Percentiles rank a stretch among this genome's conserved stretches.
Conservation (phyloP, 2,797 vertebrate genomes). For the Ambastaia sidthimunki region DNA sequence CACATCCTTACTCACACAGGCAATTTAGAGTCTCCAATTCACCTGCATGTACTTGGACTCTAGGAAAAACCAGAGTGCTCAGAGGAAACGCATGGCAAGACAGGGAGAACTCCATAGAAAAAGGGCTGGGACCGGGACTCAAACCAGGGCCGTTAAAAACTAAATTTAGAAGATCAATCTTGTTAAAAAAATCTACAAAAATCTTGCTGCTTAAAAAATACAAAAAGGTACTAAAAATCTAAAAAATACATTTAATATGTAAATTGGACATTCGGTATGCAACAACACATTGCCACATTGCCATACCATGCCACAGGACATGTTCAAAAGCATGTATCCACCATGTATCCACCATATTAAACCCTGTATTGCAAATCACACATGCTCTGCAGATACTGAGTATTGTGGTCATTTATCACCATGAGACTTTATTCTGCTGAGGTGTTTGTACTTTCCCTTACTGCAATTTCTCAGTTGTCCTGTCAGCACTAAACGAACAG, state of each 20-base stretch:
- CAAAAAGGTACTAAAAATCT: too few relatives aligned
- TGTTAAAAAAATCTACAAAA: too few relatives aligned
- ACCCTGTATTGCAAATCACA: background rate
- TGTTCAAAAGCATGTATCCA: background rate
- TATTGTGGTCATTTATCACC: conserved; percentile 43
- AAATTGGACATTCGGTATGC: background rate
- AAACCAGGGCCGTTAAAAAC: too few relatives aligned
- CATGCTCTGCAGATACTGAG: conserved; percentile 12
- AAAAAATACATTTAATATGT: background rate
- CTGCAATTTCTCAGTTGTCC: conserved; percentile 1
- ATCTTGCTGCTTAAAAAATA: too few relatives aligned
- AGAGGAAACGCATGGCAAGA: too few relatives aligned
- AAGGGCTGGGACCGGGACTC: too few relatives aligned
- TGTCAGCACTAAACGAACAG: conserved; percentile 38
- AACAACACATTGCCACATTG: background rate
- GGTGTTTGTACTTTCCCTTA: conserved; percentile 2
- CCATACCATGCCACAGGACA: background rate
- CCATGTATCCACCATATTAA: background rate
- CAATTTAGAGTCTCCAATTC: too few relatives aligned
- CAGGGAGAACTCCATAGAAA: too few relatives aligned
- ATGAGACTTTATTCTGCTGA: conserved; percentile 27
- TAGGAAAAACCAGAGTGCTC: too few relatives aligned
- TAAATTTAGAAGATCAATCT: too few relatives aligned
- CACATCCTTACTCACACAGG: too few relatives aligned
- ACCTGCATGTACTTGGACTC: too few relatives aligned